phyloP scores from a whole-genome alignment of 2,797 vertebrate genomes.

The Argentina silus region DNA sequence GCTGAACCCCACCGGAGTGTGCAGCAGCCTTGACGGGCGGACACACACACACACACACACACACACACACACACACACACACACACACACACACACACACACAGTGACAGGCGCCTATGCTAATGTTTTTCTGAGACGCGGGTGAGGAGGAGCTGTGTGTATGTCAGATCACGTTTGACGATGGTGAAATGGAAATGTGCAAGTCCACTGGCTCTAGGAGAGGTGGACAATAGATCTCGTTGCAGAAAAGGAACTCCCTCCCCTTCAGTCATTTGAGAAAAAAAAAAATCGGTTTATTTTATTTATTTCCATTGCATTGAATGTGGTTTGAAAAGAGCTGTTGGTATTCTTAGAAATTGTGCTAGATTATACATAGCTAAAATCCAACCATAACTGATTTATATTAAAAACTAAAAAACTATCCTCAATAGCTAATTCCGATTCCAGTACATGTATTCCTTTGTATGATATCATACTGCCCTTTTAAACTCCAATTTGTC shows the following conservation, averaged over 20 bases:
- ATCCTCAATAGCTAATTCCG: no score
- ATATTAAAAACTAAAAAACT: no score
- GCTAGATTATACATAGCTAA: background rate
- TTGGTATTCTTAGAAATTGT: background rate
- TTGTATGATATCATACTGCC: no score
- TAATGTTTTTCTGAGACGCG: slow-evolving; percentile 42
- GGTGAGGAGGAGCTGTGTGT: slow-evolving; percentile 33
- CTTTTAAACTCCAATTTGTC: no score
- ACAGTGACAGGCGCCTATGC: background rate
- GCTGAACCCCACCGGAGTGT: slow-evolving; percentile 34
- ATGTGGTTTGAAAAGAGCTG: background rate
- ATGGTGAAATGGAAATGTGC: slow-evolving; percentile 62
- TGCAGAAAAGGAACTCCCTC: slow-evolving; percentile 44
- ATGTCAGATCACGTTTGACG: slow-evolving; percentile 43
- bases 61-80: no score
- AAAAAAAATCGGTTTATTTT: slow-evolving; percentile 12
- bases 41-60: no score
- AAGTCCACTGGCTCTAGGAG: slow-evolving; percentile 62
- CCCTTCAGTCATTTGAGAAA: slow-evolving; percentile 26
- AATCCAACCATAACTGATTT: no score
- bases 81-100: no score
- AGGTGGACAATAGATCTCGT: slow-evolving; percentile 63
- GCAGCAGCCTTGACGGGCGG: slow-evolving; percentile 22
- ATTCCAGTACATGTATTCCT: no score
- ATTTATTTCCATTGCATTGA: background rate